Evolutionary conservation across 37 sponge, comb jelly and placozoan genomes (phyloP), one percentile per base, ranked within the genome.

Genomic region (Crambe crambe): DNA sequence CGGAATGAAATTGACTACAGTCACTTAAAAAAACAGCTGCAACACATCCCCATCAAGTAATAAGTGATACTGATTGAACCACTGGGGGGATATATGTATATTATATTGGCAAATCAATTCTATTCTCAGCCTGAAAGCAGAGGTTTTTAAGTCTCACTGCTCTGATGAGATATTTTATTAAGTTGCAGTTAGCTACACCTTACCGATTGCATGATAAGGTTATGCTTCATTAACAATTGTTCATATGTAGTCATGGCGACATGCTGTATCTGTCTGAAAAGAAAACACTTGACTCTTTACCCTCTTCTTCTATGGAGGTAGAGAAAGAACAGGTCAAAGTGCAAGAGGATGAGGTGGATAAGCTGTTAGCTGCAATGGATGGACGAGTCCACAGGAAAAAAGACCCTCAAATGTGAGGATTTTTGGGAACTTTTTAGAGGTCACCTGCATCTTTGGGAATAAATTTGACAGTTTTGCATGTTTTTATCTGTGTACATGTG

Each of bases 291-390:
- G 61, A 74, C 43, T 59, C 56, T 0, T 18, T 40, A 32, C 1
- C 71, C 25, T 25, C 81, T 59, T n/a, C 27, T 30, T 59, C 36
- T 1, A 56, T 59, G 36, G 58, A 17, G 31, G 43, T 0, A 2
- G 27, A 38, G 56, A 56, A 15, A 2, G 26, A 17, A 2, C 65
- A 23, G 3, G 37, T 63, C 30, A 40, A 56, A 72, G 84, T 96
- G 10, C 73, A 64, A 51, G 89, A 90, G 58, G 98, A 97, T 78
- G 91, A 85, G 38, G 92, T 97, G n/a, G 98, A 97, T 58, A 43
- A 61, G 47, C 41, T 57, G 31, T 61, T 97, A n/a, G 64, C 74
- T 10, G 69, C 72, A 22, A 80, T 73, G 39, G 89, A 92, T 31
- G 98, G 94, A 10, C 77, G 75, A 68, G 90, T 97, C 3, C 32